Evolutionary conservation across 2,888 invertebrate genomes (phyloP).

Genomic region (Bugulina stolonifera): DNA sequence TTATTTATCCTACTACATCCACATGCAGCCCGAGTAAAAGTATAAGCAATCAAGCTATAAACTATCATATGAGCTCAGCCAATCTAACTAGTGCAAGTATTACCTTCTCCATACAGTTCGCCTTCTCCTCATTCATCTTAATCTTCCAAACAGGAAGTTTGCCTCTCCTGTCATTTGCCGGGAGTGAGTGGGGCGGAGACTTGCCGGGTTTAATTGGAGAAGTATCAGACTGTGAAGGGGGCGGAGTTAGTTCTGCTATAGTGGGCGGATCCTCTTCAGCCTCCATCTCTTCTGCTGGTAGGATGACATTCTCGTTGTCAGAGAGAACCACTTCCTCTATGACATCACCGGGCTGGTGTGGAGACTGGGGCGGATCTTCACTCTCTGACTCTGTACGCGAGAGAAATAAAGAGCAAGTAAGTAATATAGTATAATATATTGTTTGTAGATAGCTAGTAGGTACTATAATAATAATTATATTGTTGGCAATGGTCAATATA

Average conservation of each 20-base stretch:
- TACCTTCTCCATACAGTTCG: neutral
- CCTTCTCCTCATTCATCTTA: conserved; percentile 14
- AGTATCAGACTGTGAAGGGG: neutral
- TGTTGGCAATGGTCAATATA: too few species aligned
- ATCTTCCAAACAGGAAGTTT: conserved; percentile 21
- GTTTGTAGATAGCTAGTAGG: too few species aligned
- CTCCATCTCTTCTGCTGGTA: neutral
- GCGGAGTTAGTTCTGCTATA: neutral
- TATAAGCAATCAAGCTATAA: neutral
- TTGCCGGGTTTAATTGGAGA: neutral
- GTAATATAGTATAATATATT: too few species aligned
- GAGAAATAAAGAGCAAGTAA: too few species aligned
- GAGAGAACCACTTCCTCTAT: neutral
- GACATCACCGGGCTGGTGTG: neutral
- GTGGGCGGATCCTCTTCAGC: neutral
- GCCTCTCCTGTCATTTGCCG: neutral
- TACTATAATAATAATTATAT: too few species aligned
- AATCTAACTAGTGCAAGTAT: neutral
- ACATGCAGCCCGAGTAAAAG: too few species aligned
- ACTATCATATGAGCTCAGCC: neutral
- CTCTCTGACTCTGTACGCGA: too few species aligned
- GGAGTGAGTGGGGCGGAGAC: neutral
- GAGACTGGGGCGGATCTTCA: too few species aligned
- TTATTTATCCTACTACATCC: too few species aligned
- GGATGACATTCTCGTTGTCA: neutral